Conservation (phyloP, 2,888 invertebrate species). For the Orgyia antiqua region DNA sequence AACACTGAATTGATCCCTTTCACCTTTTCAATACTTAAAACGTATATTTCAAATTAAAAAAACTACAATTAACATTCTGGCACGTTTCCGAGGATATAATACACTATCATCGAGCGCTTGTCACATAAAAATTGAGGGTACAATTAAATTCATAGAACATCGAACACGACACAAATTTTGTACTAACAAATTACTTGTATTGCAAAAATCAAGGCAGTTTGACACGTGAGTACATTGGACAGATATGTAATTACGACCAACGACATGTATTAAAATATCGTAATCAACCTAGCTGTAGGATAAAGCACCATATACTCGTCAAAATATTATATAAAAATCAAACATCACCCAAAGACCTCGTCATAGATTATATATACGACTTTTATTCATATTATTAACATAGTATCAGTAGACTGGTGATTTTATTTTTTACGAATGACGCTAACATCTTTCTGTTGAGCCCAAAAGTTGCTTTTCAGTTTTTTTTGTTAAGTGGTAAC, state of each 20-base stretch:
- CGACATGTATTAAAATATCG: conserved; percentile 30
- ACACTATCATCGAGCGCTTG: conserved; percentile 45
- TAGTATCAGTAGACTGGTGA: too few relatives aligned
- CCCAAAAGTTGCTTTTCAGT: too few relatives aligned
- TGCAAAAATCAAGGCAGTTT: conserved; percentile 46
- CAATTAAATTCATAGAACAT: conserved; percentile 61
- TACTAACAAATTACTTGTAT: conserved; percentile 57
- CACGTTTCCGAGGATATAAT: conserved; percentile 63
- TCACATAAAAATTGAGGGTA: conserved; percentile 43
- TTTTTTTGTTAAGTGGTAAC: too few relatives aligned
- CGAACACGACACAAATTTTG: conserved; percentile 54
- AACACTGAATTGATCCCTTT: conserved; percentile 51
- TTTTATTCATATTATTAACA: too few relatives aligned
- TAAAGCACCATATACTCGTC: conserved; percentile 56
- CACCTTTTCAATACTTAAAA: conserved; percentile 46
- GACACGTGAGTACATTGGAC: conserved; percentile 32
- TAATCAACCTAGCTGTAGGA: conserved; percentile 45
- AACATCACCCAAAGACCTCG: conserved; percentile 21
- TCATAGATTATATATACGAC: conserved; percentile 22
- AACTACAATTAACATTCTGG: conserved; percentile 71
- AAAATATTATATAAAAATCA: conserved; percentile 34
- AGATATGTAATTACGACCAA: conserved; percentile 23
- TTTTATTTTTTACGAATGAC: too few relatives aligned
- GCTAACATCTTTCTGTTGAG: too few relatives aligned
- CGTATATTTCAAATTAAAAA: conserved; percentile 53